phyloP scores from a whole-genome alignment of 2,113 vertebrate genomes.

The Hypanus sabinus region DNA sequence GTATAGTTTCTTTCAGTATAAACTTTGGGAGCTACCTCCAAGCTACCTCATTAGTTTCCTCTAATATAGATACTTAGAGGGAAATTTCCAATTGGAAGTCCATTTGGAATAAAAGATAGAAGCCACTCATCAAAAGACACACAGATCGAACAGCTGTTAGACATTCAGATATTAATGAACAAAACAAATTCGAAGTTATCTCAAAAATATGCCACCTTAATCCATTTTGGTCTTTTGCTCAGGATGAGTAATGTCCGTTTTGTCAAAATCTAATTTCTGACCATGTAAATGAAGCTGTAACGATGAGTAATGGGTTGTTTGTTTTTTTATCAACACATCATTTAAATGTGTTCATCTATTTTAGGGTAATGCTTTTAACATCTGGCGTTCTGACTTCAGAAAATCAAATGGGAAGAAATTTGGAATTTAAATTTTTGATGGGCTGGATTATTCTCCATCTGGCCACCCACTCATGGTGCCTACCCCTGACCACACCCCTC shows the following conservation, averaged over 20 bases:
- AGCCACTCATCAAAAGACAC: background rate
- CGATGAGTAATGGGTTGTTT: background rate
- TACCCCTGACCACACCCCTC: too few relatives aligned
- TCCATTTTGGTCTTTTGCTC: background rate
- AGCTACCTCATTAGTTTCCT: too few relatives aligned
- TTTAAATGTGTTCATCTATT: background rate
- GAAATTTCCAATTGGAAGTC: background rate
- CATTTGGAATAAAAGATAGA: background rate
- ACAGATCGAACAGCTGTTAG: background rate
- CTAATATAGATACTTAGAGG: background rate
- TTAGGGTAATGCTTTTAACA: background rate
- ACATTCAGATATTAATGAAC: background rate
- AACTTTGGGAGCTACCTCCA: background rate
- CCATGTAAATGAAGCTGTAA: background rate
- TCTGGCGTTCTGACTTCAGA: background rate
- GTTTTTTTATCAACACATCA: background rate
- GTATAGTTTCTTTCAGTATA: background rate
- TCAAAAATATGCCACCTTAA: background rate
- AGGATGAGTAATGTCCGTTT: background rate
- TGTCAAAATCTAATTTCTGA: background rate
- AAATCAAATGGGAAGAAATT: background rate
- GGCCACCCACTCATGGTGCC: too few relatives aligned
- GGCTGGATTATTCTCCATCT: too few relatives aligned
- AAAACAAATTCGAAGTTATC: background rate
- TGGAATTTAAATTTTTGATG: background rate